Base-by-base conservation (phyloP, 2,888 invertebrate genomes). In the Agrochola macilenta region DNA sequence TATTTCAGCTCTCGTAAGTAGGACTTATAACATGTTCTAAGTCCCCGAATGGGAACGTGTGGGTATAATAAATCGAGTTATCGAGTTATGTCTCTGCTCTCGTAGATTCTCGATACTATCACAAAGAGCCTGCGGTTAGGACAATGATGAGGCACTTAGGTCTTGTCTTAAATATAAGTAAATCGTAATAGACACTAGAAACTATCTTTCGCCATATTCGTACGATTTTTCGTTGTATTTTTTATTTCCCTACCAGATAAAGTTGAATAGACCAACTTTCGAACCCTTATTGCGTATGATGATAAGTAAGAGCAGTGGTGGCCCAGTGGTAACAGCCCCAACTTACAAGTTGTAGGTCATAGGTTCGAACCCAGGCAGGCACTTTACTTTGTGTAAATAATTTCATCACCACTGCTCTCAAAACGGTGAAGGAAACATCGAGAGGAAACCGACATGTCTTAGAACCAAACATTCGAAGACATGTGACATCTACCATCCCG, bases 31-130 rank as follows among this genome's bases (percentile, higher is more conserved):
- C 17, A 30, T 30, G 70, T 64, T 39, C 35, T 8, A 20, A 57
- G 35, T 68, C 17, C 14, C n/a, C 12, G 12, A 69, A 83, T 66
- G 46, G 26, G 69, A 11, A 65, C 35, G 54, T 49, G 35, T 60
- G 17, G 30, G 46, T 66, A 17, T 46, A 65, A 83, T 35, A 35
- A 35, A 84, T 74, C 17, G n/a, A 84, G 46, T 74, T 70, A 71
- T 30, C 5, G 35, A 35, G 35, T 35, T 35, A 35, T 35, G 5
- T 35, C 4, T 39, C 23, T 39, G 35, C 52, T 63, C 35, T 63
- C 66, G 30, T 54, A n/a, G n/a, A 2, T 84, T 65, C 52, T 26
- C 14, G 57, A 46, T 57, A 17, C 46, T 54, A 35, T 65, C 30
- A 14, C 54, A 49, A 68, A 70, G 74, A 58, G 74, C 46, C 8